Base-by-base conservation (phyloP, 2,113 vertebrate species). In the Beaufortia kweichowensis region DNA sequence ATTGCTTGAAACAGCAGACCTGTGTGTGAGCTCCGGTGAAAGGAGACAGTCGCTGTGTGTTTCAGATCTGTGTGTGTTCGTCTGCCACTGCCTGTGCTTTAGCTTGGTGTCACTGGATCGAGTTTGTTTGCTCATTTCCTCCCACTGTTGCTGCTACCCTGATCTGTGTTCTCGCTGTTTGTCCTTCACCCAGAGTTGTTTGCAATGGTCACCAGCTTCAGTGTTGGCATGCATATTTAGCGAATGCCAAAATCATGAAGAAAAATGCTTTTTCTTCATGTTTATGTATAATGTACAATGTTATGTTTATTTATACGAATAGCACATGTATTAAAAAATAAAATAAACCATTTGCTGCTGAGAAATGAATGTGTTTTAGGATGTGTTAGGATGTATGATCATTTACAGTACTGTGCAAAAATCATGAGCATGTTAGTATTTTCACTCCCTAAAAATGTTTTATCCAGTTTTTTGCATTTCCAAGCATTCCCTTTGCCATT, bases 21-120 rank as follows among this genome's bases (percentile, higher is more conserved):
- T 53, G 21, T 75, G 4, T 84, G 76, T 81, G 80, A 43, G 55
- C 76, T 43, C 39, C 10, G 81, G 29, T 84, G 12, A 71, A 82
- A 35, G 33, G 48, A 21, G n/a, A 19, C 7, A 21, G 5, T 53
- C n/a, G 31, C 23, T 71, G 11, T 53, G 48, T 39, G 55, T 55
- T 41, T 66, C 68, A 68, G 59, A 28, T 78, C 43, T 70, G 60
- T 68, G 64, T 76, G 46, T 82, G 43, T 63, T 21, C 62, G 65
- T 78, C 43, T 61, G 76, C 53, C 59, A 17, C 66, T 53, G 19
- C 61, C 33, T n/a, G n/a, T 50, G 76, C 64, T 66, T 43, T 23
- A 23, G 19, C 28, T 24, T 48, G 39, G 23, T 41, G 17, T 17
- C 26, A 2, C 12, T 24, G 39, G n/a, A 28, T 21, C n/a, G 6